These are phyloP conservation scores for Amphilophus citrinellus DNA, from an alignment of 2,113 vertebrate species.

Conservation along the genomic window DNA sequence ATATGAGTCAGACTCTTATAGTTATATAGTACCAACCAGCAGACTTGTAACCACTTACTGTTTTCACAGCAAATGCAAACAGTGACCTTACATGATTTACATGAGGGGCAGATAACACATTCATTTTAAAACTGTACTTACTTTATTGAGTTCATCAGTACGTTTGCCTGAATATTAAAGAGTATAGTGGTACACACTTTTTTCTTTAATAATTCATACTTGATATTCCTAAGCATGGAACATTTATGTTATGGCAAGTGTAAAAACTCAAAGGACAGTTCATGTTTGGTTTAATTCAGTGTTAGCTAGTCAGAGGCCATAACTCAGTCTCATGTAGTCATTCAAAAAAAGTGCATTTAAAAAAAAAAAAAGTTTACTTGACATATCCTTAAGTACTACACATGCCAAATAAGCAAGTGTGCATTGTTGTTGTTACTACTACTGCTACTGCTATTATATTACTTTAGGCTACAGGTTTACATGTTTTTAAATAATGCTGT, in stretches of 20 bases:
- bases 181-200: not conserved
- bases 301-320: not conserved
- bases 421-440: not conserved
- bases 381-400: not conserved
- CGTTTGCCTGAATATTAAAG: not conserved
- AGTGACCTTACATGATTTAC: too few species aligned
- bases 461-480: not conserved
- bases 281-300: not conserved
- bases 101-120: too few species aligned
- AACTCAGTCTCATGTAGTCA: not conserved
- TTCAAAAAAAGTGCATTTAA: not conserved
- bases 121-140: too few species aligned
- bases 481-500: not conserved
- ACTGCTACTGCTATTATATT: fast-evolving
- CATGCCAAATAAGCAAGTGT: fast-evolving
- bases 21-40: too few species aligned
- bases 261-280: not conserved
- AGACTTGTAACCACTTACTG: too few species aligned
- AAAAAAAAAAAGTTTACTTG: not conserved
- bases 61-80: too few species aligned
- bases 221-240: too few species aligned
- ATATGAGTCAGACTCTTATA: too few species aligned
- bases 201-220: too few species aligned
- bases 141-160: not conserved
- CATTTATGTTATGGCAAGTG: too few species aligned